Conservation (phyloP, 2,113 vertebrate genomes). For the Pardalotus punctatus region DNA sequence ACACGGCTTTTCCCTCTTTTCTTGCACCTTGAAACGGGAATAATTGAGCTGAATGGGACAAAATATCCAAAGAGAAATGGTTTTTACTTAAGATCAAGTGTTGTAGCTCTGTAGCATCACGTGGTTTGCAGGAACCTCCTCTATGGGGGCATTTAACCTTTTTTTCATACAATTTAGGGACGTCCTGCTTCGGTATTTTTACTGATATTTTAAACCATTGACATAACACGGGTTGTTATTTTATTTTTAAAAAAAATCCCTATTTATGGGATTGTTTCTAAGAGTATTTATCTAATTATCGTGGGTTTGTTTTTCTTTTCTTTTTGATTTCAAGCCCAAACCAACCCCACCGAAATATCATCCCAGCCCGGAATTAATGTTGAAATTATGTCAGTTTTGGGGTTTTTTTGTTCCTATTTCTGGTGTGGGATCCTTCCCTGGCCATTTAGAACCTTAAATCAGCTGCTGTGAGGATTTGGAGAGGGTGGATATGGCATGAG, state of each 20-base stretch:
- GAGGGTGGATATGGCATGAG: not conserved
- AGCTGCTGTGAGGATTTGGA: not conserved
- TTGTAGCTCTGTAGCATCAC: not conserved
- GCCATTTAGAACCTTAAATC: accelerated
- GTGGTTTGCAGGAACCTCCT: not conserved
- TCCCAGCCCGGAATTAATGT: accelerated
- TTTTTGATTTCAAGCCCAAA: not conserved
- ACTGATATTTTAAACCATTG: accelerated
- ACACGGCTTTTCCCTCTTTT: accelerated
- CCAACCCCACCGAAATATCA: too few relatives aligned
- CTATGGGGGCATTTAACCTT: accelerated
- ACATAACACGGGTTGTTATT: accelerated
- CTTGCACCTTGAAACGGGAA: accelerated
- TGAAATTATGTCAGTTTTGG: accelerated
- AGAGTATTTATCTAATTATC: accelerated
- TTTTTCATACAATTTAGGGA: accelerated
- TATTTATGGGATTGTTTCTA: accelerated
- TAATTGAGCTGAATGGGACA: too few relatives aligned
- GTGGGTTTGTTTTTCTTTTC: not conserved
- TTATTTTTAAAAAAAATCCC: accelerated
- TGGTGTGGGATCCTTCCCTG: not conserved
- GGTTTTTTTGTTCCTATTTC: accelerated
- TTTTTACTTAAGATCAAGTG: not conserved
- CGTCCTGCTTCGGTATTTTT: accelerated
- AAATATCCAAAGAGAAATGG: accelerated